Base-by-base conservation (phyloP, 2,113 vertebrate species). In the Microcebus ravelobensis region DNA sequence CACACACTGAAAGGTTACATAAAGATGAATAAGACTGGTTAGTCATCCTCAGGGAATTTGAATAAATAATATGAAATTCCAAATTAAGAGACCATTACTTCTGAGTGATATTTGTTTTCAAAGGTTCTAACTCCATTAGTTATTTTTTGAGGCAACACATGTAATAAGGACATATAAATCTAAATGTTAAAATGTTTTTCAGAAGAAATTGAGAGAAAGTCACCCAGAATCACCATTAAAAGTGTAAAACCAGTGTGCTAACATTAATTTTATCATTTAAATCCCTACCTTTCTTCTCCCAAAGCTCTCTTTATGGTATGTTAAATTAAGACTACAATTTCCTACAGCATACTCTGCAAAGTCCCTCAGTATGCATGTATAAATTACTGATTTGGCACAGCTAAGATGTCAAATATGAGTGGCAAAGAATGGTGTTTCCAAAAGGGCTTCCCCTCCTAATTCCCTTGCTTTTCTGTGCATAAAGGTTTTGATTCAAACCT, bases 231-330 rank as follows among this genome's bases (percentile, higher is more conserved):
- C 55, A 91, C 20, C 15, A 95, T 63, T 71, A 83, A 89, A 88
- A 83, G 34, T 39, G 10, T 13, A 92, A 96, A 97, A 77, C 34
- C 59, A 94, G 13, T 42, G 13, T 79, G 25, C 23, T 65, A 91
- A 88, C 34, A 85, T 76, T 70, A 90, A 89, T 83, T 95, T 87
- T 90, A 84, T 45, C 81, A 83, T 55, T 73, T 96, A 94, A 95
- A 85, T 65, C 20, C 17, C n/a, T 31, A 87, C 10, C 12, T 83
- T 95, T 68, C 42, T 52, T 90, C 36, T 95, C 29, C 82, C 50
- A 95, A 93, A 93, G 17, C 9, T 90, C 42, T 63, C 50, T 83
- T 82, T 48, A 57, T 52, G 2, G 57, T 81, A 68, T 85, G 34
- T 50, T 23, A 92, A 93, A 87, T 59, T 80, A 91, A 93, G 68